Conservation (phyloP, 2,888 invertebrate species). For the Acleris holmiana region DNA sequence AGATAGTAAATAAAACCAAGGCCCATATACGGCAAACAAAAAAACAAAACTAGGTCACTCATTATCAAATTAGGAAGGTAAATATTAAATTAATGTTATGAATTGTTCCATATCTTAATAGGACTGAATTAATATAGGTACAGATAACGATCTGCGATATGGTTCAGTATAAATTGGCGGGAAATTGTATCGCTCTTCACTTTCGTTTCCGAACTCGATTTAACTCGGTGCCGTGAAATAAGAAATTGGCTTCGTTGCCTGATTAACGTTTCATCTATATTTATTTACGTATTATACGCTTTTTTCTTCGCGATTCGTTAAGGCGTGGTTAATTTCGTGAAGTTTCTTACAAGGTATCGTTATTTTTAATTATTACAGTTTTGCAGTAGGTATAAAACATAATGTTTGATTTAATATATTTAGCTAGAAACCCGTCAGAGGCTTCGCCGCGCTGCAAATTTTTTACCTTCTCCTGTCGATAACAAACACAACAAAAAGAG, state of each 20-base stretch:
- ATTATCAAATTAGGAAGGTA: conserved; percentile 25
- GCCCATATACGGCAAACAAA: conserved; percentile 19
- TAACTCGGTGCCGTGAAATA: conserved; percentile 28
- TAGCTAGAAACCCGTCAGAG: too few relatives aligned
- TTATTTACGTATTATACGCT: not conserved
- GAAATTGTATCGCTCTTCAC: conserved; percentile 26
- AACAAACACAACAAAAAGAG: too few relatives aligned
- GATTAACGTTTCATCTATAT: conserved; percentile 24
- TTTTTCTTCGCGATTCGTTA: not conserved
- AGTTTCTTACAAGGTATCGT: conserved; percentile 4
- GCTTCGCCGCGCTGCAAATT: too few relatives aligned
- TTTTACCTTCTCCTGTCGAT: too few relatives aligned
- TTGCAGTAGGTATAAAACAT: too few relatives aligned
- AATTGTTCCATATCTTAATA: conserved; percentile 28
- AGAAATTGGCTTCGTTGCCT: conserved; percentile 17
- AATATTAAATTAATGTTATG: conserved; percentile 21
- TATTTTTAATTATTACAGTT: too few relatives aligned
- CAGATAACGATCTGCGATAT: conserved; percentile 33
- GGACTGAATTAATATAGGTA: conserved; percentile 11
- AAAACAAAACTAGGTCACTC: conserved; percentile 26
- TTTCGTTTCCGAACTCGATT: conserved; percentile 26
- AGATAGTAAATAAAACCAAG: conserved; percentile 22
- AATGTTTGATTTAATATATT: too few relatives aligned
- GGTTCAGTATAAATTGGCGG: conserved; percentile 32
- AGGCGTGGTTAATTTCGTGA: not conserved